A percentile compares a stretch with the other conserved stretches of the same genome.
Evolutionary conservation across 2,888 invertebrate genomes (phyloP).

Genomic region (Rhagonycha fulva): DNA sequence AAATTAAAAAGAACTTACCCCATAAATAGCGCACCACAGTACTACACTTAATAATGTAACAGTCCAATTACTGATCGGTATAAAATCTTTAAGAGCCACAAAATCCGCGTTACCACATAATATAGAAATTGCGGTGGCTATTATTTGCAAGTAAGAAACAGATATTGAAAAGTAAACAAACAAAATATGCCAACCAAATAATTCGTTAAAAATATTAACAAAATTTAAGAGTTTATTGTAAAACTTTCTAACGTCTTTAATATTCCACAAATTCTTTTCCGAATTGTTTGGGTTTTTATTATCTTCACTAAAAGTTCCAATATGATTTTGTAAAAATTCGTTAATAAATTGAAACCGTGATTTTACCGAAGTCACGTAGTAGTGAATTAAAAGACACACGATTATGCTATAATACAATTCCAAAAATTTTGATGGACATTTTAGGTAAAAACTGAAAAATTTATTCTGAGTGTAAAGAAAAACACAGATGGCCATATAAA

Average conservation of each 20-base stretch:
- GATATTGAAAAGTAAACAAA: not conserved
- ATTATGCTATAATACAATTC: not conserved
- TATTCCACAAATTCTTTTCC: too few species aligned
- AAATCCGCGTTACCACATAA: not conserved
- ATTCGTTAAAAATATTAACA: not conserved
- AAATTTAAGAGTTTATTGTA: not conserved
- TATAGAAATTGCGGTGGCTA: not conserved
- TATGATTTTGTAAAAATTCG: not conserved
- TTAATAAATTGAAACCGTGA: not conserved
- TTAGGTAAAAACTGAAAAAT: not conserved
- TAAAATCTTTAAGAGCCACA: not conserved
- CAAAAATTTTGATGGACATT: not conserved
- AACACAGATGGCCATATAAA: not conserved
- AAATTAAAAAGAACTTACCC: not conserved
- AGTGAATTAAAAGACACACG: not conserved
- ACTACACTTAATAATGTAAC: not conserved
- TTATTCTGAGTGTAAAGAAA: not conserved
- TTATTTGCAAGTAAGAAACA: not conserved
- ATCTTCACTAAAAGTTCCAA: not conserved
- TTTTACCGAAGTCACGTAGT: not conserved
- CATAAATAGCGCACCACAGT: not conserved
- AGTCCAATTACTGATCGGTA: not conserved
- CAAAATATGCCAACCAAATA: not conserved
- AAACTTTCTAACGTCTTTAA: not conserved
- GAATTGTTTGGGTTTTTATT: not conserved